Base-by-base conservation (phyloP, 2,888 invertebrate genomes). In the Sinopyrophorus schimmeli region DNA sequence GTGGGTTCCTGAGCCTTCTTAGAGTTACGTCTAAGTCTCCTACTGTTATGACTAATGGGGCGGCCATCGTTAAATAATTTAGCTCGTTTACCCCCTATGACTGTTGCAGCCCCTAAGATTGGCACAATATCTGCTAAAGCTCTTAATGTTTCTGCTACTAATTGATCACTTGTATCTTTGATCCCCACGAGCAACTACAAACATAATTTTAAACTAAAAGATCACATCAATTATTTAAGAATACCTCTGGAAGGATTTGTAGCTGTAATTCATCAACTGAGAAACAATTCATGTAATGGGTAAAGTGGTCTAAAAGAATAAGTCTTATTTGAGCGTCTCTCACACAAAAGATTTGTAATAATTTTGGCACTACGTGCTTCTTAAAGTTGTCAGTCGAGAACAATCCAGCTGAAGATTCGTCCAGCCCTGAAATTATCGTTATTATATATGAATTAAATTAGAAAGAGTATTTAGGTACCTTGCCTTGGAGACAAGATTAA, bases 31-130 rank as follows among this genome's bases (percentile, higher is more conserved):
- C 55, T 52, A 9, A 37, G 31, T 48, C 51, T 59, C 16, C 56
- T 47, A 12, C 20, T 12, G 27, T 57, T 42, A 46, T 64, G 59
- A 9, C 53, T 49, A 28, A 60, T 86, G 2, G 94, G 94, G 60
- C 88, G 79, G 4, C 92, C 93, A 69, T 93, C 92, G 12, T 89
- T 86, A 68, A 95, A 95, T 40, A 90, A 76, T 69, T 86, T 87
- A 1, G 81, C 81, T 54, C 93, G 79, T 64, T 85, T 83, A 0
- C 91, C 90, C 2, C 92, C 92, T 28, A 95, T 86, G 1, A 95
- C 92, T 11, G 84, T 80, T n/a, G 85, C 80, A 7, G 92, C 87
- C 7, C 95, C 94, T 38, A 92, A 76, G 54, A 93, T 80, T 1
- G 91, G 89, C 14, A 95, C 88, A 46, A 95, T 74, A 64, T 89